Conservation (phyloP, 2,888 invertebrate species). For the Plebejus argus region DNA sequence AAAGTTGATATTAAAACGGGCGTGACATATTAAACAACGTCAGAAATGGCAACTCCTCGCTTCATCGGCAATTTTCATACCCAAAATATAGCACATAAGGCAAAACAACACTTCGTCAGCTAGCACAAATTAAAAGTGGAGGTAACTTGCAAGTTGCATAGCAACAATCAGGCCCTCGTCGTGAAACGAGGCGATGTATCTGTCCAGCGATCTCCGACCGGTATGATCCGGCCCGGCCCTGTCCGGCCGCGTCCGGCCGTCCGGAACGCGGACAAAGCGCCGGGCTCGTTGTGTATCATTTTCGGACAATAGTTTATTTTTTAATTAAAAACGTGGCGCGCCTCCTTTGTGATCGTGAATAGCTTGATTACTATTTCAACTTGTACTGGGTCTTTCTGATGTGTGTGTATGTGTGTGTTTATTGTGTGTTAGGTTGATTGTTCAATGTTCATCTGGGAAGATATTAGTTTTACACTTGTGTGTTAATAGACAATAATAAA, state of each 20-base stretch:
- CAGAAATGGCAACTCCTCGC: too few species aligned
- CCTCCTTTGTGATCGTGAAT: conserved; percentile 9
- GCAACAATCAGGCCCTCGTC: background rate
- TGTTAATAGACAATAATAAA: too few species aligned
- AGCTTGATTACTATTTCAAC: background rate
- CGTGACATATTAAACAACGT: too few species aligned
- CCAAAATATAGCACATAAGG: too few species aligned
- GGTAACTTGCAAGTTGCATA: too few species aligned
- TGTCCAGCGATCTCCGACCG: background rate
- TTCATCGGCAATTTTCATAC: too few species aligned
- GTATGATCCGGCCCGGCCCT: background rate
- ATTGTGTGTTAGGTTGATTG: too few species aligned
- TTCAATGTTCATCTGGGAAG: too few species aligned
- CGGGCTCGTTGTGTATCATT: background rate
- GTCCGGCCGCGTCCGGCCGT: background rate
- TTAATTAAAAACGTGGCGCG: conserved; percentile 8
- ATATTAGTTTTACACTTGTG: too few species aligned
- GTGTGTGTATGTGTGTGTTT: background rate
- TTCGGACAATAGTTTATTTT: conserved; percentile 21
- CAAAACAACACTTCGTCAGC: background rate
- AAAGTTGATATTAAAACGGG: too few species aligned
- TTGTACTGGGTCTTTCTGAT: background rate
- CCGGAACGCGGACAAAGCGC: conserved; percentile 8
- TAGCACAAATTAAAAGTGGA: background rate
- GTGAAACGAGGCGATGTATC: background rate